phyloP scores from a whole-genome alignment of 2,113 vertebrate species.

The Pachypanchax playfairii region DNA sequence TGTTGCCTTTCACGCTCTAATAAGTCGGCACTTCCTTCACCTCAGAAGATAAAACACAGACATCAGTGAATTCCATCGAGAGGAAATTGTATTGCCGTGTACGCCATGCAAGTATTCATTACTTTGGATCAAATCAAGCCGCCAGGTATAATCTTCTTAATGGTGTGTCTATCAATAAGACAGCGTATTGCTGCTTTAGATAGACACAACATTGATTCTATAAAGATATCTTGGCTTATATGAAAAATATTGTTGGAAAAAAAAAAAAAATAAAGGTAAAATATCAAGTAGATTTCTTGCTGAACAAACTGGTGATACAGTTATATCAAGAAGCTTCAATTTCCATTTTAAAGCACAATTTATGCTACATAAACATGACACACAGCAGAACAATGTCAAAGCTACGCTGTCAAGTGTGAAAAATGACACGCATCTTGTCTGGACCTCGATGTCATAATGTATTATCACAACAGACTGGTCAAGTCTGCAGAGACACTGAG shows the following conservation, averaged over 20 bases:
- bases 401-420: constrained; percentile 53
- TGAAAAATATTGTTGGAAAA: constrained; percentile 22
- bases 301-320: neutral
- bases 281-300: constrained; percentile 13
- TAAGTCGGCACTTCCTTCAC: constrained; percentile 66
- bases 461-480: constrained; percentile 62
- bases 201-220: constrained; percentile 37
- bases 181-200: constrained; percentile 36
- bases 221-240: constrained; percentile 38
- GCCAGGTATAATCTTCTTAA: constrained; percentile 64
- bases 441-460: constrained; percentile 60
- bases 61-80: constrained; percentile 58
- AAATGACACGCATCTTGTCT: constrained; percentile 66
- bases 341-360: constrained; percentile 33
- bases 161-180: constrained; percentile 58
- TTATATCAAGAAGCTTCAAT: constrained; percentile 4
- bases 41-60: constrained; percentile 70
- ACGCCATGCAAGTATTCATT: constrained; percentile 59
- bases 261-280: constrained; percentile 11
- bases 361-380: constrained; percentile 33
- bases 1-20: constrained; percentile 74
- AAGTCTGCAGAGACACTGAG: constrained; percentile 35
- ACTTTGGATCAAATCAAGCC: constrained; percentile 59
- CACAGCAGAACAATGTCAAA: constrained; percentile 53
- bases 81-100: constrained; percentile 61